Evolutionary conservation across 2,888 invertebrate species (phyloP).

Genomic region (Malachius bipustulatus): DNA sequence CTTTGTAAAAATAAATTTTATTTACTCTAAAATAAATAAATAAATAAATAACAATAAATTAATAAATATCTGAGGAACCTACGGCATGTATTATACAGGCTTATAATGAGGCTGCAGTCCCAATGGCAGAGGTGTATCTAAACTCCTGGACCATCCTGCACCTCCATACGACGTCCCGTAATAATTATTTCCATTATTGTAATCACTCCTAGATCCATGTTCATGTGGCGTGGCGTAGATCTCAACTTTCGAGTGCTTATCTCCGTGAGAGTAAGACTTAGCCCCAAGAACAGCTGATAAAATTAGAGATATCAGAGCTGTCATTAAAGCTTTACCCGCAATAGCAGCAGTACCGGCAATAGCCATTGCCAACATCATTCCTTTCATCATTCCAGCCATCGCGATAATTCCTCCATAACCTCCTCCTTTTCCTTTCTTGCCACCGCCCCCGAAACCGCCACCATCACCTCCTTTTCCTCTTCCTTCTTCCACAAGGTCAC

Average conservation of each 20-base stretch:
- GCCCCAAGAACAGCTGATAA: conserved; percentile 61
- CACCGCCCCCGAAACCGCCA: conserved; percentile 28
- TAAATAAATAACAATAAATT: too few relatives aligned
- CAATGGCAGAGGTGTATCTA: too few relatives aligned
- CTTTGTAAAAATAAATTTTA: too few relatives aligned
- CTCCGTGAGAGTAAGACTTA: conserved; percentile 51
- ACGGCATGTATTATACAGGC: too few relatives aligned
- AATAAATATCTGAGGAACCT: too few relatives aligned
- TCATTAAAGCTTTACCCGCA: conserved; percentile 69
- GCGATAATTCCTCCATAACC: conserved; percentile 38
- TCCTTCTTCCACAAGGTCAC: conserved; percentile 37
- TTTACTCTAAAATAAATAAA: too few relatives aligned
- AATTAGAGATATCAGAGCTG: conserved; percentile 62
- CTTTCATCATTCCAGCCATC: conserved; percentile 46
- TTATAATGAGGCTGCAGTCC: too few relatives aligned
- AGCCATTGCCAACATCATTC: conserved; percentile 55
- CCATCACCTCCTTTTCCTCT: conserved; percentile 25
- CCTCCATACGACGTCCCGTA: too few relatives aligned
- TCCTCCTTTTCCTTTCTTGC: conserved; percentile 42
- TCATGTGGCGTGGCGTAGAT: conserved; percentile 66
- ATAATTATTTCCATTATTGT: too few relatives aligned
- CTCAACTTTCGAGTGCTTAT: conserved; percentile 61
- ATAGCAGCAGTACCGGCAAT: conserved; percentile 57
- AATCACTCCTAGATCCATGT: too few relatives aligned
- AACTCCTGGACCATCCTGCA: too few relatives aligned